Evolutionary conservation across 2,113 vertebrate genomes (phyloP), one percentile per base, ranked within the genome.

Genomic region (Pterocles burchelli): DNA sequence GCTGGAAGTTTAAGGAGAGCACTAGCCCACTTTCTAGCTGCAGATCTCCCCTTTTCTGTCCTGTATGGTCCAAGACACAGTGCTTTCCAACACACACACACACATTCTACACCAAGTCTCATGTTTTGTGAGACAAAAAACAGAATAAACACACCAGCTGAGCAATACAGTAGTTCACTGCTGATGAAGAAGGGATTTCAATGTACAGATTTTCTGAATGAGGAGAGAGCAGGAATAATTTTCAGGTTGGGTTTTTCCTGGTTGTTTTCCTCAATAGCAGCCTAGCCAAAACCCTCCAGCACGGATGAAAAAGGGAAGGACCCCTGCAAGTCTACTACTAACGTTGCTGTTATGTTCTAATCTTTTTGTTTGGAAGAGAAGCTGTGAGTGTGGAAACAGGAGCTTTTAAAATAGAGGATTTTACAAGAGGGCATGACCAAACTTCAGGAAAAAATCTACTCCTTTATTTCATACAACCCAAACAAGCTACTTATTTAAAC

Each of bases 401-500:
- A 49, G n/a, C 59, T 82, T 92, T 90, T 48, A 29, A 82, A 96
- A 74, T 2, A 4, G 17, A 90, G 13, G 19, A 46, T 58, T 95
- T 87, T 72, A 91, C n/a, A 77, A 4, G 10, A 85, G 11, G 11
- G 11, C 38, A 90, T 28, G 18, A 89, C 7, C 33, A 86, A 93
- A 65, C 17, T 28, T 72, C 7, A 4, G 7, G 21, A 13, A 28
- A 9, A 21, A 74, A 62, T 22, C 8, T 36, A 57, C 36, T 75
- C 49, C 36, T 91, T 88, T 77, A 89, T 62, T 25, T 68, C 43
- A 45, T 17, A 55, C 1, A 4, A 73, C 29, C 63, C 24, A 86
- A 94, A 70, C 18, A 77, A 84, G 13, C 29, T 84, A 41, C 77
- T 91, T 61, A 71, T 58, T 93, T 89, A 95, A 91, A 20, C 20